Evolutionary conservation across 2,113 vertebrate genomes (phyloP).

Genomic region (Tapirus terrestris): DNA sequence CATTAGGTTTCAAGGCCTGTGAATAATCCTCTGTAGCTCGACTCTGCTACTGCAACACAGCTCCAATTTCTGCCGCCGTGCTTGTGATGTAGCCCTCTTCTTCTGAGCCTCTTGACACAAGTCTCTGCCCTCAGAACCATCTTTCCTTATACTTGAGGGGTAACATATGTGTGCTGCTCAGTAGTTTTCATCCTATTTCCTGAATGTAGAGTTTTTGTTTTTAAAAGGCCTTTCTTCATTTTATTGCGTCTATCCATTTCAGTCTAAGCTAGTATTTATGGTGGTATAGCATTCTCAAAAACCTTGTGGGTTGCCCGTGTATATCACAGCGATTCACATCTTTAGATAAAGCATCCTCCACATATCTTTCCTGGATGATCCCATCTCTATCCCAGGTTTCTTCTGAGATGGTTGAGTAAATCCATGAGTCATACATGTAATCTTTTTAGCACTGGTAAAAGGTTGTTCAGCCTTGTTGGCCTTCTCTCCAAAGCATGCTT

Average conservation of each 20-base stretch:
- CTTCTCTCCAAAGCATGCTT: neutral
- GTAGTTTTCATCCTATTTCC: neutral
- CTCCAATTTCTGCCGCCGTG: neutral
- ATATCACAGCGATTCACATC: neutral
- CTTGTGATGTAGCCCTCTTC: neutral
- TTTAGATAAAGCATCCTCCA: neutral
- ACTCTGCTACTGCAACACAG: neutral
- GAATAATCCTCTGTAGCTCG: neutral
- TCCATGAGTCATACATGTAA: neutral
- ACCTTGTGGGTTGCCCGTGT: neutral
- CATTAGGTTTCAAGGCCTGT: neutral
- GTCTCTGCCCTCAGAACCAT: neutral
- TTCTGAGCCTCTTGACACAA: neutral
- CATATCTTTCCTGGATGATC: neutral
- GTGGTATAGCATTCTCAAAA: neutral
- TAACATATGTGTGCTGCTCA: neutral
- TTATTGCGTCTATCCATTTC: neutral
- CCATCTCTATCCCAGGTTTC: neutral
- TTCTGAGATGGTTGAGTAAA: neutral
- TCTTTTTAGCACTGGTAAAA: neutral
- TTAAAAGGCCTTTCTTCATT: neutral
- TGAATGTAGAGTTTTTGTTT: neutral
- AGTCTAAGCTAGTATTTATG: neutral
- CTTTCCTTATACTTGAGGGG: neutral
- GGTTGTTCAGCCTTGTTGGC: rapidly evolving